phyloP scores from a whole-genome alignment of 2,888 invertebrate species.

The Lypha dubia region DNA sequence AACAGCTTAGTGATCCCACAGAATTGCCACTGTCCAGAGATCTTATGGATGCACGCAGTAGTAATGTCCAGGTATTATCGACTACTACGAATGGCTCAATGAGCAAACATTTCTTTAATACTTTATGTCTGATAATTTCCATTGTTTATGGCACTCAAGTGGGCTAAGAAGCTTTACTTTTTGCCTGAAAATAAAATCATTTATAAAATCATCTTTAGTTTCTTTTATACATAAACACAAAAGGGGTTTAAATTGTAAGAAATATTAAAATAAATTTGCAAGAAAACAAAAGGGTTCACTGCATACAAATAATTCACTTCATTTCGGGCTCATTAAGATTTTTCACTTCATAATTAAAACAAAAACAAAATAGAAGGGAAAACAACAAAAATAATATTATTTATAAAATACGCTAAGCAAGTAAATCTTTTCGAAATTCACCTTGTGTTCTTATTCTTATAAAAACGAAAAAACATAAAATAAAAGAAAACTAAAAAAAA shows the following conservation, averaged over 20 bases:
- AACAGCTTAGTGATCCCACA: slow-evolving; percentile 86
- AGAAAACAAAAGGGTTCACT: slow-evolving; percentile 34
- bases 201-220: slow-evolving; percentile 24
- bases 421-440: slow-evolving; percentile 68
- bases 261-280: background rate
- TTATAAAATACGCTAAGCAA: slow-evolving; percentile 52
- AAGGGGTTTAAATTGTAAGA: slow-evolving; percentile 28
- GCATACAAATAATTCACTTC: slow-evolving; percentile 29
- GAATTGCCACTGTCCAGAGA: slow-evolving; percentile 86
- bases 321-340: slow-evolving; percentile 41
- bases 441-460: slow-evolving; percentile 70
- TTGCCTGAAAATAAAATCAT: background rate
- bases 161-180: slow-evolving; percentile 63
- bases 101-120: slow-evolving; percentile 40
- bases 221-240: slow-evolving; percentile 19
- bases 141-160: slow-evolving; percentile 66
- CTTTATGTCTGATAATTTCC: slow-evolving; percentile 64
- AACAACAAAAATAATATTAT: slow-evolving; percentile 54
- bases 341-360: slow-evolving; percentile 39
- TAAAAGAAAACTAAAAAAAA: background rate
- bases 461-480: background rate
- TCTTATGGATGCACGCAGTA: slow-evolving; percentile 82
- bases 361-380: slow-evolving; percentile 50
- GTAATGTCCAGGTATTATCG: slow-evolving; percentile 76
- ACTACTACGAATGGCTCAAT: slow-evolving; percentile 42